phyloP scores from a whole-genome alignment of 1,140 invertebrate genomes.

The Panonychus citri region DNA sequence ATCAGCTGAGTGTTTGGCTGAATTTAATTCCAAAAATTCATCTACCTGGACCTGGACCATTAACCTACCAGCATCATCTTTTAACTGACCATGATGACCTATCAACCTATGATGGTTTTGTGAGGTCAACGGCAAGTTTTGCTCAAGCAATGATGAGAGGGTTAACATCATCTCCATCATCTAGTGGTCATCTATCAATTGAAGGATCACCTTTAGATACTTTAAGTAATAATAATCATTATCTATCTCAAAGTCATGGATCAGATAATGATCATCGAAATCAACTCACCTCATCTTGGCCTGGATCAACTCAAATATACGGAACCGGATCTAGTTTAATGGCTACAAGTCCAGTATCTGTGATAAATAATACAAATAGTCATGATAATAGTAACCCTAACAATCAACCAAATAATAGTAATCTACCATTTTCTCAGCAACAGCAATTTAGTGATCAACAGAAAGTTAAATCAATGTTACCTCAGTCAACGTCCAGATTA shows the following conservation, averaged over 20 bases:
- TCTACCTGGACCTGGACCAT: conserved; percentile 9
- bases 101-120: conserved; percentile 25
- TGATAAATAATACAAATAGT: too few species aligned
- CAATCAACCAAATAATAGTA: too few species aligned
- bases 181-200: not conserved
- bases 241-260: not conserved
- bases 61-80: conserved; percentile 38
- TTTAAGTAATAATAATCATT: not conserved
- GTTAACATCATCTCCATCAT: not conserved
- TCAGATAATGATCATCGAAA: too few species aligned
- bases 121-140: conserved; percentile 3
- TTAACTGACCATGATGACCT: conserved; percentile 36
- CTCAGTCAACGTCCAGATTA: not conserved
- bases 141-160: not conserved
- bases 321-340: too few species aligned
- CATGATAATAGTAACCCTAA: too few species aligned
- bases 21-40: conserved; percentile 85
- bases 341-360: not conserved
- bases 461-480: not conserved
- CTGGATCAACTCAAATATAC: too few species aligned
- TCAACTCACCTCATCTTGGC: too few species aligned
- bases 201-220: not conserved
- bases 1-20: conserved; percentile 80
- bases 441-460: not conserved
- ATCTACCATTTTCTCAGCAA: not conserved